Conservation (phyloP, 2,113 vertebrate species). For the Pangasianodon gigas region DNA sequence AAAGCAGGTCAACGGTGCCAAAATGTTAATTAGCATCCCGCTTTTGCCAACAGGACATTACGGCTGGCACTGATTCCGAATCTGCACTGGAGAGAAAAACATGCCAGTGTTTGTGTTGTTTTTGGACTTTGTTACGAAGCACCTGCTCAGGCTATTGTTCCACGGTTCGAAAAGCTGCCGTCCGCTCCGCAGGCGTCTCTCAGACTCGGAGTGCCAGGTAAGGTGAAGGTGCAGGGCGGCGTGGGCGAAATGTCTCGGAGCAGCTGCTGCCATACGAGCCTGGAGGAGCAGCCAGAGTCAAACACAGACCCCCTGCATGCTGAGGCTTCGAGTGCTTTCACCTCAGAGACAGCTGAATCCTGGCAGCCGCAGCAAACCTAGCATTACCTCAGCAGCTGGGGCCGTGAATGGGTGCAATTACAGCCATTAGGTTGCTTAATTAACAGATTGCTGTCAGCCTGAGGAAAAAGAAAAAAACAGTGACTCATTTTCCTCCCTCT, state of each 20-base stretch:
- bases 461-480: neutral
- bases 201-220: slow-evolving; percentile 22
- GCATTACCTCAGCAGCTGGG: slow-evolving; percentile 58
- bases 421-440: slow-evolving; percentile 61
- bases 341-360: slow-evolving; percentile 58
- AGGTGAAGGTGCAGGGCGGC: slow-evolving; percentile 50
- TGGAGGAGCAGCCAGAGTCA: slow-evolving; percentile 58
- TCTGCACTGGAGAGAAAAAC: slow-evolving; percentile 37
- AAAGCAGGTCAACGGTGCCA: slow-evolving; percentile 48
- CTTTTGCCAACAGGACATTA: slow-evolving; percentile 56
- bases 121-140: slow-evolving; percentile 52
- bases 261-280: slow-evolving; percentile 58
- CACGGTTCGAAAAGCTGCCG: neutral
- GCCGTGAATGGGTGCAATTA: slow-evolving; percentile 57
- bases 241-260: slow-evolving; percentile 43
- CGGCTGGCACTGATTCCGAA: slow-evolving; percentile 20
- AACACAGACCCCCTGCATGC: slow-evolving; percentile 40
- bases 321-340: slow-evolving; percentile 56
- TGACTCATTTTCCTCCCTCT: neutral
- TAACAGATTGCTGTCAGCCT: slow-evolving; percentile 63
- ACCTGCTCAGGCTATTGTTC: slow-evolving; percentile 59
- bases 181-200: slow-evolving; percentile 10
- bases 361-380: slow-evolving; percentile 48
- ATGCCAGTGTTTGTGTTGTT: slow-evolving; percentile 51
- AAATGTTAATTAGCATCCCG: slow-evolving; percentile 55